phyloP scores from a whole-genome alignment of 1,140 invertebrate species.

The Drosophila azteca region DNA sequence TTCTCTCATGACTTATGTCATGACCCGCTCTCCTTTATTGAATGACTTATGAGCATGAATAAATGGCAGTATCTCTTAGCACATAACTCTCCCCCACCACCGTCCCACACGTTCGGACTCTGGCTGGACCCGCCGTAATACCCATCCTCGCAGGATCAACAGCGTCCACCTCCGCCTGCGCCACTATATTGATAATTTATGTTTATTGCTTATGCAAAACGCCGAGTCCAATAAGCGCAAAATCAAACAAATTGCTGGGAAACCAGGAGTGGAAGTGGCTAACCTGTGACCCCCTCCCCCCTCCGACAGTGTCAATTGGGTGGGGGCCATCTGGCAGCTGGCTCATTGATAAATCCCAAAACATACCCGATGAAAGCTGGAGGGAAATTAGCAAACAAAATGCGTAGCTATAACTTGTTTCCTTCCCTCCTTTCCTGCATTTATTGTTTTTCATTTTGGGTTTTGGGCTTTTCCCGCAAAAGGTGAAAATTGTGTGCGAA shows the following conservation, averaged over 20 bases:
- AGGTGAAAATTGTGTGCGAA: constrained; percentile 82
- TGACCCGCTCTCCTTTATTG: constrained; percentile 11
- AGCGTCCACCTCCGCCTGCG: neutral
- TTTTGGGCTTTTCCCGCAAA: constrained; percentile 31
- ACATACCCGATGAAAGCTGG: constrained; percentile 14
- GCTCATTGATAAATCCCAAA: constrained; percentile 69
- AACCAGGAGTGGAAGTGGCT: constrained; percentile 8
- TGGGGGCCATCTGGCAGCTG: constrained; percentile 36
- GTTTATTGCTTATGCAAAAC: constrained; percentile 81
- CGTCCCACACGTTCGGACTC: too few species aligned
- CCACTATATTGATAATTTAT: constrained; percentile 66
- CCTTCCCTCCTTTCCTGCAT: constrained; percentile 36
- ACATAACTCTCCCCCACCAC: neutral
- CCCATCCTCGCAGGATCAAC: neutral
- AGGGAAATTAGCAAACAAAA: constrained; percentile 75
- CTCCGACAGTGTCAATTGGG: constrained; percentile 31
- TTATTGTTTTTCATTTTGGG: constrained; percentile 33
- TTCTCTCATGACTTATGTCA: neutral
- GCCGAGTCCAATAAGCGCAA: constrained; percentile 74
- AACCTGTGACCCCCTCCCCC: constrained; percentile 15
- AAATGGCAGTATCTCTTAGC: constrained; percentile 61
- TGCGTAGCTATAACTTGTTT: constrained; percentile 76
- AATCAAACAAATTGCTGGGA: constrained; percentile 79
- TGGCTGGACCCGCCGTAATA: too few species aligned
- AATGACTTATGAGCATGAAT: constrained; percentile 70